Base-by-base conservation (phyloP, 1,140 invertebrate genomes). In the Halotydeus destructor region DNA sequence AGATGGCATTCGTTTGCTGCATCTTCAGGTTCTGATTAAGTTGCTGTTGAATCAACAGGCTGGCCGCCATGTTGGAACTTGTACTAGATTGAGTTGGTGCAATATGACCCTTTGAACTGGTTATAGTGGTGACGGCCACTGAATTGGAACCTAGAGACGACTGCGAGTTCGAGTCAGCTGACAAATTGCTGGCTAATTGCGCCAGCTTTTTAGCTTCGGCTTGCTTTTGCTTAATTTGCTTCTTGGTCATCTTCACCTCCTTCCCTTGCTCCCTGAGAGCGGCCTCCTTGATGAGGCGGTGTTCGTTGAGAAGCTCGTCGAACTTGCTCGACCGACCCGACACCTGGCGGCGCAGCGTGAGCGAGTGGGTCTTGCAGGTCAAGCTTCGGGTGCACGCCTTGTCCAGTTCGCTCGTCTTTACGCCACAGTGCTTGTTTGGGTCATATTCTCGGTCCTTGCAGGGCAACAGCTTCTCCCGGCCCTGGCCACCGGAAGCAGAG, bases 301-400 rank as follows among this genome's bases (percentile, higher is more conserved):
- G 77, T 45, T 80, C 77, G 3, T 72, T 71, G 31, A 83, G 62
- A 19, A 84, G 61, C 32, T 74, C 71, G 59, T 84, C 78, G 60
- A 82, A 84, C 21, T 72, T 65, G 58, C 78, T 78, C 34, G 69
- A 69, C 22, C 78, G 60, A 0, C 76, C 78, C 32, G 62, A 52
- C n/a, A 82, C 78, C 9, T 70, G 71, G 43, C 79, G 58, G 31
- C 78, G 60, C 38, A 79, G 51, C 21, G 75, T 74, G 38, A 83
- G 64, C 5, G 76, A 72, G 62, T 83, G 79, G 12, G 77, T 74
- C 62, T 81, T 82, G 57, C 79, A 84, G 1, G 78, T 82, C 11
- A 82, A 63, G 9, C 77, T 81, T 22, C 78, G 61, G 19, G 77
- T 80, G 56, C 79, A 84, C 0, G 72, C 74, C 51, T 75, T 76